Base-by-base conservation (phyloP, 2,888 invertebrate genomes). In the Zygogramma bicolorata region DNA sequence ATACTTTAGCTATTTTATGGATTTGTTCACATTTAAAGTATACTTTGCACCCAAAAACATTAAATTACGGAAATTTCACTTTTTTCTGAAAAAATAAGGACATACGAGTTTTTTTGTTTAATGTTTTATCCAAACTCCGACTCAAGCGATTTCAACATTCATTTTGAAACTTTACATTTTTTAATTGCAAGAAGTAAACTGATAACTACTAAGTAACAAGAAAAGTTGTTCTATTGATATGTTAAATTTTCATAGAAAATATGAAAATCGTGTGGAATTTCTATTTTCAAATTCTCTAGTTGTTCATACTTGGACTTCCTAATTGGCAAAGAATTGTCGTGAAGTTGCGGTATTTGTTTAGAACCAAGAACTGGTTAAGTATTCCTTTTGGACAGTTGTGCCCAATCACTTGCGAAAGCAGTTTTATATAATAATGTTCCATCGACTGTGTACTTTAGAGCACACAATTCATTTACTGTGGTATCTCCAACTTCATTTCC, bases 401-500 rank as follows among this genome's bases (percentile, higher is more conserved):
- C 27, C 57, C 27, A 57, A 57, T 57, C 57, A 57, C 27, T 27
- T 8, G 6, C n/a, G 22, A 57, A 57, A 27, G 22, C 27, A 25
- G 27, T 57, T 57, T 57, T 57, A n/a, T 25, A 49, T 10, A 49
- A 57, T 57, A 57, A 27, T 27, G 27, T 57, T 57, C 31, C 65
- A 53, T 65, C 53, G 15, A 13, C 27, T 34, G 38, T 53, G 53
- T 65, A 57, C 31, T 65, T 65, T 13, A 65, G 34, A 34, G 8
- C 38, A 25, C 15, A 59, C 18, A 68, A 25, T 15, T 68, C 40
- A 38, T 38, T 68, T 13, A 68, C 34, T 29, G 59, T 61, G 15
- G 60, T 15, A 20, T 60, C 61, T 34, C 61, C 60, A 31, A 68
- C 49, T 61, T 13, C n/a, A 40, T 7, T 40, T 40, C 49, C 60